A percentile compares a stretch with the other conserved stretches of the same genome.
Conservation (phyloP, 1,140 invertebrate species). For the Meloidogyne floridensis region DNA sequence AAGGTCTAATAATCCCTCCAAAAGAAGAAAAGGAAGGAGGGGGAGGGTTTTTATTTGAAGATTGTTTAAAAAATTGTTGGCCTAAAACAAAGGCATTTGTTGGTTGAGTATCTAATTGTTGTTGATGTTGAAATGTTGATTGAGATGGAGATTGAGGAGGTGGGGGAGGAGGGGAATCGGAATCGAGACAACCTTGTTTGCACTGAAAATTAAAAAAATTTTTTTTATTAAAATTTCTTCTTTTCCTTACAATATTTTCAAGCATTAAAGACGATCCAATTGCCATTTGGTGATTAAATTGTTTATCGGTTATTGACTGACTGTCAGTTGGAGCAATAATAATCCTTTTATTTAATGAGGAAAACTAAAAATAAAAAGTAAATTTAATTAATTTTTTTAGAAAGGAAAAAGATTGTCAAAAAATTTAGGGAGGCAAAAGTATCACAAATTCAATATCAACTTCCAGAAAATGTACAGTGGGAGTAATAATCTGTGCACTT, state of each 20-base stretch:
- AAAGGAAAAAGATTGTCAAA: constrained; percentile 44
- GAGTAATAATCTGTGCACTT: too few relatives aligned
- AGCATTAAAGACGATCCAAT: not conserved
- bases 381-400: constrained; percentile 10
- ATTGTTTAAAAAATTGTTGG: constrained; percentile 22
- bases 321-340: not conserved
- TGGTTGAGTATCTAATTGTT: not conserved
- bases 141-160: not conserved
- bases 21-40: not conserved
- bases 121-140: not conserved
- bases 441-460: constrained; percentile 17
- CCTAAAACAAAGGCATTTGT: constrained; percentile 14
- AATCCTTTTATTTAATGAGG: not conserved
- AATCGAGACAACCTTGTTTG: constrained; percentile 7
- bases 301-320: not conserved
- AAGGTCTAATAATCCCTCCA: not conserved
- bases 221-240: not conserved
- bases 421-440: constrained; percentile 6
- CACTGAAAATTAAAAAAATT: constrained; percentile 2
- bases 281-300: not conserved
- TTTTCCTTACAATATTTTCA: not conserved
- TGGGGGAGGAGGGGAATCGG: not conserved
- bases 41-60: not conserved
- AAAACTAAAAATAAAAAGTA: not conserved
- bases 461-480: too few relatives aligned